Conservation (phyloP, 2,888 invertebrate genomes). For the Entomobrya multifasciata region DNA sequence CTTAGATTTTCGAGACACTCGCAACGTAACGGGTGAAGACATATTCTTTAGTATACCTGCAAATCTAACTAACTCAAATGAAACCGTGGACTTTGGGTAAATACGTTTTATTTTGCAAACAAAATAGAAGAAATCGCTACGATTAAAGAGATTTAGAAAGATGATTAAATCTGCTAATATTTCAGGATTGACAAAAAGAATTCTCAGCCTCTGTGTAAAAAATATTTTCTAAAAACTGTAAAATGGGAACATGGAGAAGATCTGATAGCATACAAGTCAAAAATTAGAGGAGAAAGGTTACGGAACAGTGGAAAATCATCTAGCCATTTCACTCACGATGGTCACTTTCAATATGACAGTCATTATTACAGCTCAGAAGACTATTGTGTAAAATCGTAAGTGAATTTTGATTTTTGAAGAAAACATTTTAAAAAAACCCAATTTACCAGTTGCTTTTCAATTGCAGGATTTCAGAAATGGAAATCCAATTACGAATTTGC, state of each 20-base stretch:
- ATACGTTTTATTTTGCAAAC: too few species aligned
- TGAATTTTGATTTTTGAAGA: background rate
- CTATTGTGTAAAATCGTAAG: constrained; percentile 68
- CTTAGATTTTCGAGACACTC: constrained; percentile 22
- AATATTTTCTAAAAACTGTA: constrained; percentile 1
- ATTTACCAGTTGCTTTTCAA: too few species aligned
- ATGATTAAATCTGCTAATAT: background rate
- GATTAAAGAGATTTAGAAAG: background rate
- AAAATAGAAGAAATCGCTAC: background rate
- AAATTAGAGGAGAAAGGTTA: constrained; percentile 16
- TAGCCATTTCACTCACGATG: constrained; percentile 70
- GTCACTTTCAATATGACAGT: constrained; percentile 54
- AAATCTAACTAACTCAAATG: constrained; percentile 57
- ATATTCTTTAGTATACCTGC: constrained; percentile 40
- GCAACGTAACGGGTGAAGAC: constrained; percentile 21
- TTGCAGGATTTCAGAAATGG: constrained; percentile 43
- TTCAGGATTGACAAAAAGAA: background rate
- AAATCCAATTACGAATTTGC: constrained; percentile 55
- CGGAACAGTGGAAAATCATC: constrained; percentile 57
- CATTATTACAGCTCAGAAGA: constrained; percentile 53
- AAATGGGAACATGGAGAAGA: constrained; percentile 55
- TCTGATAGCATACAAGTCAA: background rate
- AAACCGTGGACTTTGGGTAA: constrained; percentile 47
- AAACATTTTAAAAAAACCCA: too few species aligned
- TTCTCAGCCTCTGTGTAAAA: constrained; percentile 2